A percentile compares a stretch with the other conserved stretches of the same genome.
Evolutionary conservation across 2,113 vertebrate genomes (phyloP).

Genomic region (Bostrychus sinensis): DNA sequence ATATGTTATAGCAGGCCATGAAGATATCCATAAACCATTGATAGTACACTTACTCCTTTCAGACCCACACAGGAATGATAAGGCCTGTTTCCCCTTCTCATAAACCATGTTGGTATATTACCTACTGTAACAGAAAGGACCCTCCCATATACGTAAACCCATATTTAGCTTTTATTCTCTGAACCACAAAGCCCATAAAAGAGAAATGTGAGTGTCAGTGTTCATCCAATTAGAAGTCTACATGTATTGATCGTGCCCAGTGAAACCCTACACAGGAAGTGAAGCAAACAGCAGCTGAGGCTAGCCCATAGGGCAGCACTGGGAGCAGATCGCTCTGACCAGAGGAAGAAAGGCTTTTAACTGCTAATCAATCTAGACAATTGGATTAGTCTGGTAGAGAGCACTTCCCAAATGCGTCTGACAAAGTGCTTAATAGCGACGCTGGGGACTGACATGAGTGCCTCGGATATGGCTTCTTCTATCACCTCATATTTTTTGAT

Average conservation of each 20-base stretch:
- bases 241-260: slow-evolving; percentile 66
- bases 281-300: slow-evolving; percentile 64
- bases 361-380: slow-evolving; percentile 75
- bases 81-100: slow-evolving; percentile 44
- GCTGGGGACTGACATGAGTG: slow-evolving; percentile 67
- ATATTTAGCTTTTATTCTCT: slow-evolving; percentile 58
- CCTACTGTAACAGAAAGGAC: slow-evolving; percentile 44
- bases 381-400: slow-evolving; percentile 71
- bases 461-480: slow-evolving; percentile 64
- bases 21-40: no score
- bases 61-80: slow-evolving; percentile 34
- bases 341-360: slow-evolving; percentile 79
- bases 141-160: slow-evolving; percentile 32
- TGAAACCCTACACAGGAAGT: slow-evolving; percentile 77
- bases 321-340: slow-evolving; percentile 59
- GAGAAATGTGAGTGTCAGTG: slow-evolving; percentile 70
- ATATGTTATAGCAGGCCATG: slow-evolving; percentile 9
- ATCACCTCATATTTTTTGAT: slow-evolving; percentile 65
- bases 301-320: slow-evolving; percentile 66
- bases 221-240: slow-evolving; percentile 75
- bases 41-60: slow-evolving; percentile 24
- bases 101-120: slow-evolving; percentile 45
- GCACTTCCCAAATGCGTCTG: slow-evolving; percentile 74
- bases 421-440: slow-evolving; percentile 77
- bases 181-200: slow-evolving; percentile 58